A percentile compares a stretch with the other conserved stretches of the same genome.
These are phyloP conservation scores for Brenthis ino DNA, from an alignment of 2,888 invertebrate species.

Conservation along the genomic window DNA sequence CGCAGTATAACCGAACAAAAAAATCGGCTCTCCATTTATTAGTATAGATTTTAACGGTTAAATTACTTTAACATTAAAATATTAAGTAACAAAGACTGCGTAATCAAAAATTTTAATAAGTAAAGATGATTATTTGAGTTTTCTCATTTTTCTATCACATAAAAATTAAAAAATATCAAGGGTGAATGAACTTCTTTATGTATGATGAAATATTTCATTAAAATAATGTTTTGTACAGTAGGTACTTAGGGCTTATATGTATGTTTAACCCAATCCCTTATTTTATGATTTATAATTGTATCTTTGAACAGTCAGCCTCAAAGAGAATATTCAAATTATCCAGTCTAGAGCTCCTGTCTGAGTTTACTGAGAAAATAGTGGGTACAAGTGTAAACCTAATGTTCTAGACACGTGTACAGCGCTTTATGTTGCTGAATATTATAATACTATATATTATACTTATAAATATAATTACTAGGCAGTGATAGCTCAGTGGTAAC, in stretches of 20 bases:
- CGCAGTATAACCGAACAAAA: too few relatives aligned
- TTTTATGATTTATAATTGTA: slow-evolving; percentile 27
- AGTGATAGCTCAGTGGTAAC: too few relatives aligned
- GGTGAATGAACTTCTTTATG: too few relatives aligned
- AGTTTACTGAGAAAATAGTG: slow-evolving; percentile 33
- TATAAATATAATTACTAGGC: too few relatives aligned
- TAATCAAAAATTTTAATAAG: too few relatives aligned
- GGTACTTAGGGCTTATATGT: slow-evolving; percentile 1
- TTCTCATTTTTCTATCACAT: too few relatives aligned
- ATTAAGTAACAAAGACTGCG: too few relatives aligned
- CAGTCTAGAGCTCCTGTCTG: slow-evolving; percentile 23
- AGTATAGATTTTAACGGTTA: too few relatives aligned
- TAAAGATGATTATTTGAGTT: too few relatives aligned
- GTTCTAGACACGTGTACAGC: background rate
- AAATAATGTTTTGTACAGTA: background rate
- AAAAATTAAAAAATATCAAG: too few relatives aligned
- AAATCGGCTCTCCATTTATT: too few relatives aligned
- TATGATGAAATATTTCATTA: background rate
- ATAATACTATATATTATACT: background rate
- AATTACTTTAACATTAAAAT: too few relatives aligned
- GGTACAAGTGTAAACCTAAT: slow-evolving; percentile 15
- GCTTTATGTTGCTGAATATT: background rate
- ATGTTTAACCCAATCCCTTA: background rate
- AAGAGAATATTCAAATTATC: slow-evolving; percentile 36
- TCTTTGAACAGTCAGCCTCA: slow-evolving; percentile 23